phyloP scores from a whole-genome alignment of 2,113 vertebrate genomes.

The Pseudorectes ferrugineus region DNA sequence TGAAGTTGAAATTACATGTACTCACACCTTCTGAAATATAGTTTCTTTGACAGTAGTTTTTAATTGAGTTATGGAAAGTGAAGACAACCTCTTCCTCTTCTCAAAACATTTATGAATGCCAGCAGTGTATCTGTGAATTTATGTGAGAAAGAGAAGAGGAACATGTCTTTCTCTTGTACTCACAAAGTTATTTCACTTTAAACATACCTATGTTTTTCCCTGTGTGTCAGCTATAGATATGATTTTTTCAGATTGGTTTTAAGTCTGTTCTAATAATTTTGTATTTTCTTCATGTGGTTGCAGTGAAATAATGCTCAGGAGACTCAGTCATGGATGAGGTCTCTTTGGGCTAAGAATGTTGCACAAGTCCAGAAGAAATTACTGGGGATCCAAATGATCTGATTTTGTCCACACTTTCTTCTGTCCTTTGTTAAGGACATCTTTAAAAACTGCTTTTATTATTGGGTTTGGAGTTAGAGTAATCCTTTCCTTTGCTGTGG shows the following conservation, averaged over 20 bases:
- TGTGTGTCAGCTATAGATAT: neutral
- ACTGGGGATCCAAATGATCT: neutral
- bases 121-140: neutral
- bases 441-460: neutral
- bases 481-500: neutral
- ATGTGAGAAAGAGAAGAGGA: neutral
- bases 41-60: neutral
- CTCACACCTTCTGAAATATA: neutral
- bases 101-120: neutral
- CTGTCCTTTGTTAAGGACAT: neutral
- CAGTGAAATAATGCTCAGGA: neutral
- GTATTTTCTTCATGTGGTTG: neutral
- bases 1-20: neutral
- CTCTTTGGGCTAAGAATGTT: neutral
- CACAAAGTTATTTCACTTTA: neutral
- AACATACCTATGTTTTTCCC: neutral
- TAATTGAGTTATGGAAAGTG: neutral
- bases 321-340: neutral
- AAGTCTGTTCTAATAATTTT: neutral
- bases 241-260: neutral
- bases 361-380: neutral
- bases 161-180: rapidly evolving
- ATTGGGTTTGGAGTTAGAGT: neutral
- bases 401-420: neutral
- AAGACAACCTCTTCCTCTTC: neutral